Percentiles rank a stretch among this genome's conserved stretches.
Evolutionary conservation across 2,113 vertebrate species (phyloP).

Genomic region (Takifugu flavidus): DNA sequence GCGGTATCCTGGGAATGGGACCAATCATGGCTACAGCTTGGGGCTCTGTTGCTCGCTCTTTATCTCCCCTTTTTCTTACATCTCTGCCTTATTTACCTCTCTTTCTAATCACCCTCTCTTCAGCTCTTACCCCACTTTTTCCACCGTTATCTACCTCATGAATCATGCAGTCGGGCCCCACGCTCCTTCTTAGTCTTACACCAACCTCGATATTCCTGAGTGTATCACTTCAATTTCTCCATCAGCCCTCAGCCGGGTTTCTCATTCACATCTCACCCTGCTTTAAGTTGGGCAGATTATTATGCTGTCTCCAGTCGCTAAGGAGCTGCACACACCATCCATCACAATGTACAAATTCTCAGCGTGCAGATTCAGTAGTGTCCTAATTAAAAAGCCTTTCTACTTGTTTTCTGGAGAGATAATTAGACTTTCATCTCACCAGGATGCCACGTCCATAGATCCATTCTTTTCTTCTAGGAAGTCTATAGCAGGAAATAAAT

Average conservation of each 20-base stretch:
- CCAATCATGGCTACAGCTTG: slow-evolving; percentile 60
- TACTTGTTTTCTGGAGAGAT: slow-evolving; percentile 86
- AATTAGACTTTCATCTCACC: slow-evolving; percentile 99
- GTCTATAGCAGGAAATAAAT: slow-evolving; percentile 80
- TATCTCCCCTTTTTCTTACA: slow-evolving; percentile 56
- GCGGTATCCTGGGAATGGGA: slow-evolving; percentile 47
- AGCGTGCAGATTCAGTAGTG: slow-evolving; percentile 83
- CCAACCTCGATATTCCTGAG: background rate
- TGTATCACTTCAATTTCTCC: slow-evolving; percentile 6
- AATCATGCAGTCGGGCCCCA: slow-evolving; percentile 62
- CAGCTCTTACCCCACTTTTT: slow-evolving; percentile 67
- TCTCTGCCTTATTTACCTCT: slow-evolving; percentile 76
- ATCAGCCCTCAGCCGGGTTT: slow-evolving; percentile 17
- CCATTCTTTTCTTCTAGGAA: slow-evolving; percentile 90
- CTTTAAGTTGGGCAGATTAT: slow-evolving; percentile 78
- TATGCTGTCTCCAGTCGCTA: slow-evolving; percentile 83
- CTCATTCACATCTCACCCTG: slow-evolving; percentile 38
- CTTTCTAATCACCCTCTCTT: slow-evolving; percentile 69
- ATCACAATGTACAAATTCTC: slow-evolving; percentile 97
- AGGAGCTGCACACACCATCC: slow-evolving; percentile 87
- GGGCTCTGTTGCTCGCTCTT: slow-evolving; percentile 57
- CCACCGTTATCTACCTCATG: slow-evolving; percentile 68
- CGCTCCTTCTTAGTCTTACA: slow-evolving; percentile 13
- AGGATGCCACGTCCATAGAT: slow-evolving; percentile 91
- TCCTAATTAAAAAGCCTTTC: slow-evolving; percentile 98